Conservation (phyloP, 2,797 vertebrate genomes). For the Thunnus albacares region DNA sequence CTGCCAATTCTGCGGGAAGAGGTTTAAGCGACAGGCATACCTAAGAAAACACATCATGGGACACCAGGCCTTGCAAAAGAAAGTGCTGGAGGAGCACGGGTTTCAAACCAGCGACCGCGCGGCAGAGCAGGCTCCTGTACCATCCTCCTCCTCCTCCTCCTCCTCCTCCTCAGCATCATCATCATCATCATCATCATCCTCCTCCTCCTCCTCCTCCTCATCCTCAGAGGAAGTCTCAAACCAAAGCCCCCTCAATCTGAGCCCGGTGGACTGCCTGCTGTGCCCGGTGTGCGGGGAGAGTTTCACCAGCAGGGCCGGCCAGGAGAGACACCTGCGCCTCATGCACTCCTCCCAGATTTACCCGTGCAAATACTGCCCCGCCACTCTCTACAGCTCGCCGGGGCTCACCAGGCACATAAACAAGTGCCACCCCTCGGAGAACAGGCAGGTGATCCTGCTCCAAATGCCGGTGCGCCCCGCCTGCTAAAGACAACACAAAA, state of each 20-base stretch:
- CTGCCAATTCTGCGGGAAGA: conserved; percentile 94
- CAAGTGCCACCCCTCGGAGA: conserved; percentile 99
- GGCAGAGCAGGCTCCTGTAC: conserved; percentile 73
- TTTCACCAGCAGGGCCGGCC: conserved; percentile 92
- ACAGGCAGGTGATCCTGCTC: conserved; percentile 97
- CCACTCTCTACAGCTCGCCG: conserved; percentile 98
- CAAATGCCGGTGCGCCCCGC: conserved; percentile 98
- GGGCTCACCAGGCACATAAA: conserved; percentile 99
- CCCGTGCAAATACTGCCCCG: conserved; percentile 99
- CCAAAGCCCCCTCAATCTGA: conserved; percentile 86
- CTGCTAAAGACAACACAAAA: conserved; percentile 86
- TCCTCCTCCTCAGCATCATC: conserved; percentile 44
- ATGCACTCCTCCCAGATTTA: conserved; percentile 96
- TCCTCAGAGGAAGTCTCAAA: conserved; percentile 85
- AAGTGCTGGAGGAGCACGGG: conserved; percentile 81
- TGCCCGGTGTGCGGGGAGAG: conserved; percentile 97
- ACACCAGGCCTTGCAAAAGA: conserved; percentile 88
- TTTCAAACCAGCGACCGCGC: conserved; percentile 78
- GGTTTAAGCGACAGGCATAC: conserved; percentile 96
- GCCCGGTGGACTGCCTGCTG: conserved; percentile 91
- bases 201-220: conserved; percentile 64
- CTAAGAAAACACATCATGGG: conserved; percentile 95
- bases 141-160: conserved; percentile 67
- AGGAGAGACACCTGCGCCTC: conserved; percentile 97
- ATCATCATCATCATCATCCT: conserved; percentile 50